Conservation (phyloP, 2,113 vertebrate species). For the Rhombomys opimus region DNA sequence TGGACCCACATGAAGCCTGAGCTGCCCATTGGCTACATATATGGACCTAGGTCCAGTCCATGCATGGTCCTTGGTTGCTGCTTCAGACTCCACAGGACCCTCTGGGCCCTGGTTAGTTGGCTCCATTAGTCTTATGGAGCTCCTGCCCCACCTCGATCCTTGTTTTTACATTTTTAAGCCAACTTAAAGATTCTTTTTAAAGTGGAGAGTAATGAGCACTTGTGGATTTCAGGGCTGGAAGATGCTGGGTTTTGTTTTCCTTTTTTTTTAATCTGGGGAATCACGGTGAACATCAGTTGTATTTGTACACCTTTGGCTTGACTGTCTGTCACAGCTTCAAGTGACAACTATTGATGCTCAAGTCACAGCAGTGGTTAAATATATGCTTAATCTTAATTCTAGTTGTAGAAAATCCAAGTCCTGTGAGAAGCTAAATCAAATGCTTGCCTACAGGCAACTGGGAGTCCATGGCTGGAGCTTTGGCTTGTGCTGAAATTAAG, state of each 20-base stretch:
- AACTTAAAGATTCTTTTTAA: background rate
- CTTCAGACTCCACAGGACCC: too few relatives aligned
- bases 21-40: too few relatives aligned
- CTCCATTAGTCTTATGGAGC: too few relatives aligned
- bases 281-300: background rate
- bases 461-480: background rate
- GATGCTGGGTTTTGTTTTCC: background rate
- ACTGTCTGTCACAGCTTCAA: background rate
- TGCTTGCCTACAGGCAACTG: background rate
- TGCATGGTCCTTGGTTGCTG: too few relatives aligned
- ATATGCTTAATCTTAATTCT: background rate
- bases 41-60: too few relatives aligned
- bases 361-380: background rate
- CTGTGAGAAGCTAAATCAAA: background rate
- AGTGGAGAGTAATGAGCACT: background rate
- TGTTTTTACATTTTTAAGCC: background rate
- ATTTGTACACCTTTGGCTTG: background rate
- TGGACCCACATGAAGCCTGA: too few relatives aligned
- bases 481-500: background rate
- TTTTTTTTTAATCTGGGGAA: background rate
- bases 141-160: too few relatives aligned
- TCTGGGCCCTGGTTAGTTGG: too few relatives aligned
- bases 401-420: background rate
- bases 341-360: background rate
- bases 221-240: background rate